Conservation (phyloP, 2,888 invertebrate species). For the Pyralis farinalis region DNA sequence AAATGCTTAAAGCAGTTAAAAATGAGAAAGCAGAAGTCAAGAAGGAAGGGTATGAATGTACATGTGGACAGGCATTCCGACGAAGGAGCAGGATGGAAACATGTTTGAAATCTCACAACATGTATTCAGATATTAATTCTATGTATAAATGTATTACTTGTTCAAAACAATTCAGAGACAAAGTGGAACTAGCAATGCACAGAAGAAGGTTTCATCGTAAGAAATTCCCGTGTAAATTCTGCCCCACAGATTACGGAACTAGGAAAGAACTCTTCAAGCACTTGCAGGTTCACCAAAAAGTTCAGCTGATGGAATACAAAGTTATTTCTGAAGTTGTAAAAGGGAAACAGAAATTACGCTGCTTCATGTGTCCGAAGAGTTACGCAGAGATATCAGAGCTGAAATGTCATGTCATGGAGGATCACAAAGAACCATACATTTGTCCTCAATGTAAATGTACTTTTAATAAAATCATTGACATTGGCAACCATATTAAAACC, state of each 20-base stretch:
- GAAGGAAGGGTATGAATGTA: constrained; percentile 60
- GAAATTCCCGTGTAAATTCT: constrained; percentile 68
- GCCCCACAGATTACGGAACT: constrained; percentile 68
- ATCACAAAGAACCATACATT: constrained; percentile 59
- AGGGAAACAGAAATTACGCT: constrained; percentile 60
- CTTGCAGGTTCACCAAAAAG: constrained; percentile 64
- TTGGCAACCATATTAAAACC: constrained; percentile 61
- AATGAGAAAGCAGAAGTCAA: constrained; percentile 11
- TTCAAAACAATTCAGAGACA: constrained; percentile 52
- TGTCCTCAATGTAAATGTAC: constrained; percentile 57
- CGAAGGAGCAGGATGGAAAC: constrained; percentile 64
- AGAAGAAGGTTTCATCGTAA: constrained; percentile 60
- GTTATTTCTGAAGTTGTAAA: constrained; percentile 65
- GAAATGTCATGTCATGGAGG: constrained; percentile 65
- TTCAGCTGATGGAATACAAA: constrained; percentile 71
- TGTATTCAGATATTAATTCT: constrained; percentile 33
- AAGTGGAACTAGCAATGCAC: constrained; percentile 52
- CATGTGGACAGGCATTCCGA: constrained; percentile 57
- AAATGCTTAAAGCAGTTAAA: constrained; percentile 8
- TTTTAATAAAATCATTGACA: constrained; percentile 61
- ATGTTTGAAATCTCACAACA: constrained; percentile 58
- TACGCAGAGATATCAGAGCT: constrained; percentile 55
- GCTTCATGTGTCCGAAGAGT: constrained; percentile 61
- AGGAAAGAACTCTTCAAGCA: constrained; percentile 67
- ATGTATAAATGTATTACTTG: constrained; percentile 53